These are phyloP conservation scores for Antheraea assamensis DNA, from an alignment of 2,888 invertebrate genomes.

Conservation along the genomic window DNA sequence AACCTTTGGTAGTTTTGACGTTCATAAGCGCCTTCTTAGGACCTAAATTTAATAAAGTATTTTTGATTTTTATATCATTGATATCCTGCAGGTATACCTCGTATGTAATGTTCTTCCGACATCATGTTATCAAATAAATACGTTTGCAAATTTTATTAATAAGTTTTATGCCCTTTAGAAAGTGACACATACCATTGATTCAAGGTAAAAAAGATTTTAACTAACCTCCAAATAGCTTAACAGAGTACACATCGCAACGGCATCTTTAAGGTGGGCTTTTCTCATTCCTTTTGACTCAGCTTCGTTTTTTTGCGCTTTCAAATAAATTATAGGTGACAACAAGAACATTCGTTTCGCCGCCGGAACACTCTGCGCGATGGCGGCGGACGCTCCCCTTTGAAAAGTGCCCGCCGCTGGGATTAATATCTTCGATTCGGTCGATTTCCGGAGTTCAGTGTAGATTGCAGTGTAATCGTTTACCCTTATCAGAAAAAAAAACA, in stretches of 20 bases:
- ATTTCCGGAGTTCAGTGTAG: conserved; percentile 86
- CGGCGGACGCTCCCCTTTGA: conserved; percentile 88
- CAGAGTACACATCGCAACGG: conserved; percentile 94
- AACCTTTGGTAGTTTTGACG: too few species aligned
- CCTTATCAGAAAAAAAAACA: conserved; percentile 57
- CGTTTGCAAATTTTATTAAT: too few species aligned
- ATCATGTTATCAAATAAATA: too few species aligned
- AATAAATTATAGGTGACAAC: conserved; percentile 90
- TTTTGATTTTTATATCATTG: too few species aligned
- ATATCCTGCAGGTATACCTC: too few species aligned
- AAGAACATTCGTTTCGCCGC: conserved; percentile 81
- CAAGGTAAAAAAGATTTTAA: not conserved
- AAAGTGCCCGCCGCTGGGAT: conserved; percentile 87
- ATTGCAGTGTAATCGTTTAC: conserved; percentile 86
- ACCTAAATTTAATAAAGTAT: too few species aligned
- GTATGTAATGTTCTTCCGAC: too few species aligned
- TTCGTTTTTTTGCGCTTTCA: conserved; percentile 94
- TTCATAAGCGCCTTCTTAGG: too few species aligned
- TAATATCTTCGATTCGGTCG: conserved; percentile 84
- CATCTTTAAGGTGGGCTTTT: conserved; percentile 92
- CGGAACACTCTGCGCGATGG: conserved; percentile 84
- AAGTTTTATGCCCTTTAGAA: too few species aligned
- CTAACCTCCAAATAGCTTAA: conserved; percentile 77
- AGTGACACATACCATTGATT: not conserved
- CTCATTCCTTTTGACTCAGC: conserved; percentile 92